A percentile compares a stretch with the other conserved stretches of the same genome.
These are phyloP conservation scores for Yasuhikotakia modesta DNA, from an alignment of 2,797 vertebrate genomes.

Conservation along the genomic window DNA sequence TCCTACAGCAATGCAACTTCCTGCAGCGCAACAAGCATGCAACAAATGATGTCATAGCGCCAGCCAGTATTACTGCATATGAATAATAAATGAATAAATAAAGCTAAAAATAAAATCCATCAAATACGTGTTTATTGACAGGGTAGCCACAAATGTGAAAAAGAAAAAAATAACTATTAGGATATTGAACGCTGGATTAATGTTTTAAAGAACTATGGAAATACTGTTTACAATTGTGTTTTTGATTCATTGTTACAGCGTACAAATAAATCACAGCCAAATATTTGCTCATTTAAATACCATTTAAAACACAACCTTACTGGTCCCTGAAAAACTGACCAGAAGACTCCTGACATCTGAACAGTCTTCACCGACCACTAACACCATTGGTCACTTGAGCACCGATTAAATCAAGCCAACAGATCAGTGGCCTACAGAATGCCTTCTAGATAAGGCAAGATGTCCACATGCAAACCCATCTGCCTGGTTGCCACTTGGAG, in stretches of 20 bases:
- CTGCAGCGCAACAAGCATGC: constrained; percentile 9
- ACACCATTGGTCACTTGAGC: too few species aligned
- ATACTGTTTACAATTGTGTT: not conserved
- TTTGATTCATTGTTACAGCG: not conserved
- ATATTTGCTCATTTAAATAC: too few species aligned
- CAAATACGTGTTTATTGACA: too few species aligned
- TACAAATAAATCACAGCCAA: not conserved
- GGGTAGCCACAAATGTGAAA: too few species aligned
- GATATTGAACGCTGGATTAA: not conserved
- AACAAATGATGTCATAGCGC: too few species aligned
- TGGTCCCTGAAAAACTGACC: not conserved
- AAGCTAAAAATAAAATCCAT: too few species aligned
- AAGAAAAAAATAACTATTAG: too few species aligned
- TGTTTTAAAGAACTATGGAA: not conserved
- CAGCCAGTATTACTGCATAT: too few species aligned
- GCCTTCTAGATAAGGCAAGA: too few species aligned
- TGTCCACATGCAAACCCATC: not conserved
- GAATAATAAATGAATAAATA: too few species aligned
- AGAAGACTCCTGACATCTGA: not conserved
- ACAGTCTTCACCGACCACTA: not conserved
- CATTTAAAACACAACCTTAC: too few species aligned
- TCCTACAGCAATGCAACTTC: not conserved
- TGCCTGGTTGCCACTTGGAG: not conserved
- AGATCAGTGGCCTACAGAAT: not conserved
- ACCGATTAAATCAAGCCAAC: constrained; percentile 24